Percentiles rank a stretch among this genome's conserved stretches.
Evolutionary conservation across 2,113 vertebrate genomes (phyloP).

Genomic region (Danionella cerebrum): DNA sequence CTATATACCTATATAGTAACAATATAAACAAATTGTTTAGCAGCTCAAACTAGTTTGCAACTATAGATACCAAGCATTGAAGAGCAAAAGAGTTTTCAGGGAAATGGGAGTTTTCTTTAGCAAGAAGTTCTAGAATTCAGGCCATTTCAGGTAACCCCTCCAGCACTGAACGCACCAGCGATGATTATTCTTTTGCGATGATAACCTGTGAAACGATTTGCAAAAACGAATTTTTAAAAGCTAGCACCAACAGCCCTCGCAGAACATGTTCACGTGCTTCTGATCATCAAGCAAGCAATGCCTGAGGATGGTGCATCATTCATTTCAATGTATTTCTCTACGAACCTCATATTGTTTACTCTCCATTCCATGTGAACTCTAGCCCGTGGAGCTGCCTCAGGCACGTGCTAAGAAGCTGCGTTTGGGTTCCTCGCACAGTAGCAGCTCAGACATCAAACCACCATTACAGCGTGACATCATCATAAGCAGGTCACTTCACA

Average conservation of each 20-base stretch:
- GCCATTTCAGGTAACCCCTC: not conserved
- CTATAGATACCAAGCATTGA: not conserved
- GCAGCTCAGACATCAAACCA: conserved; percentile 28
- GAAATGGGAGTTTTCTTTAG: not conserved
- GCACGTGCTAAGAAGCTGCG: conserved; percentile 30
- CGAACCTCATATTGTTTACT: conserved; percentile 6
- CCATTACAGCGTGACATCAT: conserved; percentile 14
- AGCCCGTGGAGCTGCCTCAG: conserved; percentile 21
- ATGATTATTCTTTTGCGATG: not conserved
- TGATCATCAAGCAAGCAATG: conserved; percentile 1
- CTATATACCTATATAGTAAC: not conserved
- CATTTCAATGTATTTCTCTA: not conserved
- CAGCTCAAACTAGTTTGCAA: not conserved
- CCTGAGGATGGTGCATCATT: not conserved
- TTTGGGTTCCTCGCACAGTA: not conserved
- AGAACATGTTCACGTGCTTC: not conserved
- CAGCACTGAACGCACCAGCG: not conserved
- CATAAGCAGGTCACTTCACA: conserved; percentile 32
- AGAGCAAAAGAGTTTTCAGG: not conserved
- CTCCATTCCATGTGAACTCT: conserved; percentile 14
- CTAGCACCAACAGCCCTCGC: not conserved
- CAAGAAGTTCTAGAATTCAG: not conserved
- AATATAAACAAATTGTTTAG: not conserved
- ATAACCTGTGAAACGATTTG: not conserved
- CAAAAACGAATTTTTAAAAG: not conserved